A percentile compares a stretch with the other conserved stretches of the same genome.
phyloP scores from a whole-genome alignment of 2,888 invertebrate species.

The Sinhomidia bicolor region DNA sequence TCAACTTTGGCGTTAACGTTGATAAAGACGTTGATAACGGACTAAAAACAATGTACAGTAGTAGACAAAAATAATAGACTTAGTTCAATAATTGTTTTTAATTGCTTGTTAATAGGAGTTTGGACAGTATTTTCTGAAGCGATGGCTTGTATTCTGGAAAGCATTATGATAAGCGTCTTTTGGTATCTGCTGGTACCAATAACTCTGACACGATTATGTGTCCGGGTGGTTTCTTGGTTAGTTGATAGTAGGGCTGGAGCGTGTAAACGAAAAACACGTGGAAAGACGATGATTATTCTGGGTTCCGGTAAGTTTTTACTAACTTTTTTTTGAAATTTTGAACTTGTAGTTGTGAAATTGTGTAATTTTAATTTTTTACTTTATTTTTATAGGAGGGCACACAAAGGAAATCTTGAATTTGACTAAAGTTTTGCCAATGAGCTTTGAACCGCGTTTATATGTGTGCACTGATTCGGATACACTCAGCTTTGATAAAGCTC shows the following conservation, averaged over 20 bases:
- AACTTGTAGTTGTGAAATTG: not conserved
- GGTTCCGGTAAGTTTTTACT: conserved; percentile 78
- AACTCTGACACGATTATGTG: not conserved
- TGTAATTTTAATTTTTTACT: not conserved
- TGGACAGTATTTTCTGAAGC: not conserved
- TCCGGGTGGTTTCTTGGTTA: not conserved
- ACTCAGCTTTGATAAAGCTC: conserved; percentile 88
- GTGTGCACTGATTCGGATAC: conserved; percentile 90
- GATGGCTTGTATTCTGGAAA: not conserved
- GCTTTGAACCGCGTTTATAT: conserved; percentile 89
- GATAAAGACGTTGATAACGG: too few species aligned
- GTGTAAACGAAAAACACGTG: not conserved
- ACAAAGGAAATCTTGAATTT: conserved; percentile 96
- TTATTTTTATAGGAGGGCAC: conserved; percentile 89
- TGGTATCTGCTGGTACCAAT: not conserved
- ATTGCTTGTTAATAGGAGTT: too few species aligned
- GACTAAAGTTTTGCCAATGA: conserved; percentile 85
- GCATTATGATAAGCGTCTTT: too few species aligned
- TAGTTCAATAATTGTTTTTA: not conserved
- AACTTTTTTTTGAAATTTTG: not conserved
- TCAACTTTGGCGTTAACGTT: too few species aligned
- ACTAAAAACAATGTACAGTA: too few species aligned
- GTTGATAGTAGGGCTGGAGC: too few species aligned
- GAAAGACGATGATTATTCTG: conserved; percentile 71
- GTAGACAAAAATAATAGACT: too few species aligned